These are phyloP conservation scores for Erannis defoliaria DNA, from an alignment of 2,888 invertebrate genomes.

Conservation along the genomic window DNA sequence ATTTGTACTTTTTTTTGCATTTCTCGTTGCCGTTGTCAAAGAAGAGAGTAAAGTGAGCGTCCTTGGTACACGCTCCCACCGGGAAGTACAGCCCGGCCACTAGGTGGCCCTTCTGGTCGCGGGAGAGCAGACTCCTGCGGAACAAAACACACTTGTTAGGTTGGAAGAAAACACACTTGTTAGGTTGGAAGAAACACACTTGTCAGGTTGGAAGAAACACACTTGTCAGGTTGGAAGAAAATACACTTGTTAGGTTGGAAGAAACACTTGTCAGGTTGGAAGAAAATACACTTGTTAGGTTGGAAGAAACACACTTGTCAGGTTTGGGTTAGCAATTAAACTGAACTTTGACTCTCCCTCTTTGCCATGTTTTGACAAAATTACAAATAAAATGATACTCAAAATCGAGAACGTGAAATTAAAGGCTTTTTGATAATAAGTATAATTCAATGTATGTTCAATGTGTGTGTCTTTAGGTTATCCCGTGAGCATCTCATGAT, in stretches of 20 bases:
- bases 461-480: too few relatives aligned
- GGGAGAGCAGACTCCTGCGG: constrained; percentile 90
- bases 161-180: neutral
- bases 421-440: too few relatives aligned
- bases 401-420: too few relatives aligned
- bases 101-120: constrained; percentile 94
- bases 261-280: neutral
- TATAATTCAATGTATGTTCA: too few relatives aligned
- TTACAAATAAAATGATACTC: too few relatives aligned
- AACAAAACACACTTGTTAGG: neutral
- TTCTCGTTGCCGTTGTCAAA: constrained; percentile 90
- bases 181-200: neutral
- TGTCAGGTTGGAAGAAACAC: neutral
- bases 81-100: constrained; percentile 95
- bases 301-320: neutral
- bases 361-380: too few relatives aligned
- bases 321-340: too few relatives aligned
- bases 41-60: constrained; percentile 92
- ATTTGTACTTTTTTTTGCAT: constrained; percentile 91
- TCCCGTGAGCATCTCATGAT: too few relatives aligned
- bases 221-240: neutral
- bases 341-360: too few relatives aligned
- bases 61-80: constrained; percentile 84
- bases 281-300: neutral
- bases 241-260: neutral